A percentile compares a stretch with the other conserved stretches of the same genome.
phyloP scores from a whole-genome alignment of 2,113 vertebrate species.

The Thamnaconus septentrionalis region DNA sequence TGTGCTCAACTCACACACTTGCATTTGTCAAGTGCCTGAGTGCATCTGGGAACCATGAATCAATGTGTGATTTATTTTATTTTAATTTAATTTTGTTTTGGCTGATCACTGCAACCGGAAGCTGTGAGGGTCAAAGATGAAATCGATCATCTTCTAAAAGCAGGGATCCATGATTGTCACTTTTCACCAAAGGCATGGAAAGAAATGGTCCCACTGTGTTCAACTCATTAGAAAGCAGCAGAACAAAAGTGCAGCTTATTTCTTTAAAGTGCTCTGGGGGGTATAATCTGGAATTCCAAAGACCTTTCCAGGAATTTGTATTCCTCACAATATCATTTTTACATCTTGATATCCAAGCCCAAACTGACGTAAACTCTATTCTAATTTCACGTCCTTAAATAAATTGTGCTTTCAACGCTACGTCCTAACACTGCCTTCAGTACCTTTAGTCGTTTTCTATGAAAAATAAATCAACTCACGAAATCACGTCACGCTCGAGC shows the following conservation, averaged over 20 bases:
- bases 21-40: no score
- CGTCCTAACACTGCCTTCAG: constrained; percentile 18
- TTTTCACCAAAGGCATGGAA: constrained; percentile 35
- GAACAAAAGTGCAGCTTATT: no score
- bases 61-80: no score
- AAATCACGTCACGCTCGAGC: constrained; percentile 5
- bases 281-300: constrained; percentile 40
- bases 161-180: constrained; percentile 64
- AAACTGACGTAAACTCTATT: no score
- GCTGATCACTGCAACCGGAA: no score
- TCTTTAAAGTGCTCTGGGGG: constrained; percentile 71
- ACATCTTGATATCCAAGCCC: neutral
- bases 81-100: no score
- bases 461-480: constrained; percentile 38
- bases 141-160: constrained; percentile 4
- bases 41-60: no score
- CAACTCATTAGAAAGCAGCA: constrained; percentile 46
- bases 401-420: constrained; percentile 60
- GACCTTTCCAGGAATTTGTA: constrained; percentile 7
- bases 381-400: constrained; percentile 23
- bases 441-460: constrained; percentile 26
- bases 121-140: no score
- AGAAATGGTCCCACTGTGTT: constrained; percentile 29
- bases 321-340: constrained; percentile 9
- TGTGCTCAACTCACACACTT: no score